Base-by-base conservation (phyloP, 1,140 invertebrate genomes). In the Brachionus rubens region DNA sequence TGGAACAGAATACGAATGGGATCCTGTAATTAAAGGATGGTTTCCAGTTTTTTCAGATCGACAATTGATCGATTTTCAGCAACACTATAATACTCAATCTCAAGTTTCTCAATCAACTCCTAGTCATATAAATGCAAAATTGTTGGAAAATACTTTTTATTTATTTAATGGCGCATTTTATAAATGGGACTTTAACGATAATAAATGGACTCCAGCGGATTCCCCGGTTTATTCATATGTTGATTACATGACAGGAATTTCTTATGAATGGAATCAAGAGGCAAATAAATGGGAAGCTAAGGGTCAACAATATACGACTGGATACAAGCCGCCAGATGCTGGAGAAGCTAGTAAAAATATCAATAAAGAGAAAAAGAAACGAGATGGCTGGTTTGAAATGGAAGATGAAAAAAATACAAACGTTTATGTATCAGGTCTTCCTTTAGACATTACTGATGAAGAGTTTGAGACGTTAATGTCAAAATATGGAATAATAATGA, bases 401-500 rank as follows among this genome's bases (percentile, higher is more conserved):
- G 90, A 94, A 79, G 91, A 95, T 59, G 87, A 90, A n/a, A 90
- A 91, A 80, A 98, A 96, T 80, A 96, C 93, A 1, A 96, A 96
- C 85, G 94, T 99, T 1, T 99, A 99, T 87, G 93, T 99, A 1
- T 90, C 90, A 6, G 93, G 94, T 82, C 87, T 99, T 77, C 96
- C 96, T 0, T 78, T 88, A 56, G 91, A 96, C 80, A 90, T 94
- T 43, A 95, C 90, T 0, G 90, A 96, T 81, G 84, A 88, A 24
- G 90, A 96, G 77, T 87, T 83, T 78, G 81, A 82, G 48, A 91
- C 93, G 81, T 83, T 98, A 10, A 97, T 98, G 90, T 89, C 89
- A 78, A 99, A 98, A 85, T 98, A 91, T 88, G 96, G 96, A n/a
- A 86, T 98, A 21, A 88, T 99, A 16, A 92, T 94, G 87, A 89